phyloP scores from a whole-genome alignment of 2,113 vertebrate species.

The Gambusia holbrooki region DNA sequence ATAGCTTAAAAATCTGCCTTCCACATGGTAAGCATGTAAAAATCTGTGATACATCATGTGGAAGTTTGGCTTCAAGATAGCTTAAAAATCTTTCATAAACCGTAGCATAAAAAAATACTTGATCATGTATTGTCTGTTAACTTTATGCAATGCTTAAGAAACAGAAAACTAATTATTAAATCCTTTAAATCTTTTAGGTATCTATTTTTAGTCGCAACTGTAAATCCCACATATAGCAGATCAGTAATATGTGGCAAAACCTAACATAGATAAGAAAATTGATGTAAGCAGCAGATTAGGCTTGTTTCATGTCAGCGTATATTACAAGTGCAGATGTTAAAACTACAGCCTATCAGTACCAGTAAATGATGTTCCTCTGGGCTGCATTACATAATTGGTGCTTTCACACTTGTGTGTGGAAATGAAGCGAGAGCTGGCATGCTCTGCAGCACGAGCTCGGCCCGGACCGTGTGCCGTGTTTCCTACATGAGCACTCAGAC shows the following conservation, averaged over 20 bases:
- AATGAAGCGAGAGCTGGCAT: constrained; percentile 67
- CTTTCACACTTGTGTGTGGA: constrained; percentile 68
- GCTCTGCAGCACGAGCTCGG: constrained; percentile 37
- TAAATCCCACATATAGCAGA: background rate
- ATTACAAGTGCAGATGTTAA: background rate
- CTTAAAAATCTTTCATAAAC: too few relatives aligned
- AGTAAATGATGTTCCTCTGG: constrained; percentile 33
- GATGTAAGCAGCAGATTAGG: background rate
- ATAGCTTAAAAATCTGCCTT: too few relatives aligned
- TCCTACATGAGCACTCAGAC: constrained; percentile 49
- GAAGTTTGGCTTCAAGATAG: background rate
- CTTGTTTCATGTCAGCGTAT: background rate
- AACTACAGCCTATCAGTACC: constrained; percentile 10
- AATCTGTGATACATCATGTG: background rate
- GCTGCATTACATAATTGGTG: constrained; percentile 71
- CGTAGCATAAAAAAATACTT: background rate
- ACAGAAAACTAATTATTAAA: background rate
- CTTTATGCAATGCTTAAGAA: background rate
- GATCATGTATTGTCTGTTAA: background rate
- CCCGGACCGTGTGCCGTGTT: constrained; percentile 31
- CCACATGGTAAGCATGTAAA: too few relatives aligned
- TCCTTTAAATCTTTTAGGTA: background rate
- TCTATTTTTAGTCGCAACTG: background rate
- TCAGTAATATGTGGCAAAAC: too few relatives aligned
- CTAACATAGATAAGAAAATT: background rate